A percentile compares a stretch with the other conserved stretches of the same genome.
phyloP scores from a whole-genome alignment of 2,797 vertebrate species.

The Phylloscopus collybita region DNA sequence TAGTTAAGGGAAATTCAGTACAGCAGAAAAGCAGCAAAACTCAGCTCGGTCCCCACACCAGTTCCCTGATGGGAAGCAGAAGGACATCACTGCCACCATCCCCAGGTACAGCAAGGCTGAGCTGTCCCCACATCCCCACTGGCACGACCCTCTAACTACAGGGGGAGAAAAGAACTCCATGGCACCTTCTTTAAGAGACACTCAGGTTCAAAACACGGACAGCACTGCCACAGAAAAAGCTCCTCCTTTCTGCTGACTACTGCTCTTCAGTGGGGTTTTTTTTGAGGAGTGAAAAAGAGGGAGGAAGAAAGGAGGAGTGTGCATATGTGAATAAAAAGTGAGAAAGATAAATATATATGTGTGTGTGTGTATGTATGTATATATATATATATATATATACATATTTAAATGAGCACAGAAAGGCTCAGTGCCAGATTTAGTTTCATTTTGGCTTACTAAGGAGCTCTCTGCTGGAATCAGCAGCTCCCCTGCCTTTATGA shows the following conservation, averaged over 20 bases:
- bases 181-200: background rate
- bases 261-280: background rate
- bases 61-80: background rate
- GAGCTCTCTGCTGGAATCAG: background rate
- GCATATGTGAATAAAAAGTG: background rate
- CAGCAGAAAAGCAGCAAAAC: background rate
- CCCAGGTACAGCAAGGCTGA: background rate
- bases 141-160: background rate
- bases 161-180: background rate
- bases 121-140: background rate
- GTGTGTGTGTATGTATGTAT: fast-evolving
- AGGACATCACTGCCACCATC: background rate
- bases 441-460: background rate
- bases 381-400: fast-evolving
- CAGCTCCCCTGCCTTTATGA: background rate
- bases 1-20: background rate
- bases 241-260: background rate
- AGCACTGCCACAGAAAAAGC: background rate
- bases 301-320: background rate
- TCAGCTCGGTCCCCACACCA: background rate
- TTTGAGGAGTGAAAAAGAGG: background rate
- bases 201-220: background rate
- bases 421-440: background rate
- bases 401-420: background rate
- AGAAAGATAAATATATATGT: background rate